Percentiles rank a stretch among this genome's conserved stretches.
Conservation (phyloP, 92 coral and sea anemone genomes). For the Meandrina meandrites region DNA sequence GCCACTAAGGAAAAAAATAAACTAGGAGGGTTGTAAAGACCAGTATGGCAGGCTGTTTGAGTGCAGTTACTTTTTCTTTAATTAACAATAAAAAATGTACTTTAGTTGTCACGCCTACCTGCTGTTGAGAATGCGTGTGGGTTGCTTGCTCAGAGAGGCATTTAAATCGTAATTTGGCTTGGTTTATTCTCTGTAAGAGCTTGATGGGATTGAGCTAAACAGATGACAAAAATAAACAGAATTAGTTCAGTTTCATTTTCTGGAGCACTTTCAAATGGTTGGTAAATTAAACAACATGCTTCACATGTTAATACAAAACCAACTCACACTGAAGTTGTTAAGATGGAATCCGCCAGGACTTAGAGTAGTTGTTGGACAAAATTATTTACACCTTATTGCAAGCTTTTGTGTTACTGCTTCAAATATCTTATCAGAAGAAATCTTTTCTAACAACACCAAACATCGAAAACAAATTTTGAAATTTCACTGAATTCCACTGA, state of each 20-base stretch:
- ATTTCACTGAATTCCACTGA: too few relatives aligned
- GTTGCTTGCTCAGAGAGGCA: slow-evolving; percentile 48
- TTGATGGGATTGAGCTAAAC: slow-evolving; percentile 89
- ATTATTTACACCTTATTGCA: too few relatives aligned
- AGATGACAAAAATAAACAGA: background rate
- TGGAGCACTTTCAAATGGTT: background rate
- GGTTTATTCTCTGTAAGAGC: slow-evolving; percentile 78
- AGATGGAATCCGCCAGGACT: too few relatives aligned
- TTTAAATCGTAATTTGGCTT: slow-evolving; percentile 67
- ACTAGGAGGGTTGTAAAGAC: too few relatives aligned
- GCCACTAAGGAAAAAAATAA: too few relatives aligned
- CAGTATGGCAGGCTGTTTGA: background rate
- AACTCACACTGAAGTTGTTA: background rate
- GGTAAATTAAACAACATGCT: background rate
- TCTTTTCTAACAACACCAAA: too few relatives aligned
- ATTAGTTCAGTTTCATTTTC: background rate
- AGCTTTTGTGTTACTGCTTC: too few relatives aligned
- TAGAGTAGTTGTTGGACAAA: too few relatives aligned
- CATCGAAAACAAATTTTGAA: too few relatives aligned
- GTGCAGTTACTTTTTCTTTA: background rate
- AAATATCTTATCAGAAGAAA: too few relatives aligned
- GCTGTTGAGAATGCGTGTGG: slow-evolving; percentile 49
- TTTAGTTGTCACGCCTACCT: slow-evolving; percentile 45
- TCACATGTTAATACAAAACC: too few relatives aligned
- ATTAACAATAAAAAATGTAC: background rate